These are phyloP conservation scores for Pinna nobilis DNA, from an alignment of 1,140 invertebrate species.

Conservation along the genomic window DNA sequence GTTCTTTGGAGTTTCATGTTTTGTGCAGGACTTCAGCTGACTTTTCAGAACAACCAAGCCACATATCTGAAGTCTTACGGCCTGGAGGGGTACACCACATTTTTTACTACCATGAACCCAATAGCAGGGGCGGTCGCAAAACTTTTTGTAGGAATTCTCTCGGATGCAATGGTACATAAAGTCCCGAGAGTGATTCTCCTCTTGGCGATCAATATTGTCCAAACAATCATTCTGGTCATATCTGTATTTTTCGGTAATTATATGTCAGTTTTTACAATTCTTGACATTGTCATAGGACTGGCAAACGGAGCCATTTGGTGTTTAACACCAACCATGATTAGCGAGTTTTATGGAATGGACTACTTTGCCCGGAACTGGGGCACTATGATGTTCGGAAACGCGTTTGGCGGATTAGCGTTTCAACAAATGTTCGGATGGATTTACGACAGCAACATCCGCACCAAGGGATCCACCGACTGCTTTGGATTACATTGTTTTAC, in stretches of 20 bases:
- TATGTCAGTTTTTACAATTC: conserved; percentile 49
- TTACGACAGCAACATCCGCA: conserved; percentile 50
- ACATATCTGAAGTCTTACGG: conserved; percentile 62
- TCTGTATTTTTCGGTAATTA: conserved; percentile 56
- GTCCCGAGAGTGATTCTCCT: conserved; percentile 53
- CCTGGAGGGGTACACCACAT: conserved; percentile 55
- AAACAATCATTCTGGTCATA: conserved; percentile 51
- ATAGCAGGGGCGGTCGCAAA: conserved; percentile 56
- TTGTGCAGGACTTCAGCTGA: conserved; percentile 62
- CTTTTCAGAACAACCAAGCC: conserved; percentile 61
- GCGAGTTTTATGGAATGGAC: conserved; percentile 63
- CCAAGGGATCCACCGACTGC: conserved; percentile 48
- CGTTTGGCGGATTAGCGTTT: conserved; percentile 54
- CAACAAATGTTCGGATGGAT: conserved; percentile 58
- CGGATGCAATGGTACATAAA: conserved; percentile 54
- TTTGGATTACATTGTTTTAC: conserved; percentile 57
- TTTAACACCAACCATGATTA: conserved; percentile 64
- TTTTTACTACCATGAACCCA: conserved; percentile 60
- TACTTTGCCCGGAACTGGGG: conserved; percentile 68
- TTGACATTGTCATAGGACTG: conserved; percentile 54
- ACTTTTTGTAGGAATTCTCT: conserved; percentile 56
- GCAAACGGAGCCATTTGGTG: conserved; percentile 68
- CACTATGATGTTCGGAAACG: conserved; percentile 61
- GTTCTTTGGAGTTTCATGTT: conserved; percentile 61
- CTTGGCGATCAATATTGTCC: conserved; percentile 51